Base-by-base conservation (phyloP, 2,113 vertebrate genomes). In the Oplegnathus fasciatus region DNA sequence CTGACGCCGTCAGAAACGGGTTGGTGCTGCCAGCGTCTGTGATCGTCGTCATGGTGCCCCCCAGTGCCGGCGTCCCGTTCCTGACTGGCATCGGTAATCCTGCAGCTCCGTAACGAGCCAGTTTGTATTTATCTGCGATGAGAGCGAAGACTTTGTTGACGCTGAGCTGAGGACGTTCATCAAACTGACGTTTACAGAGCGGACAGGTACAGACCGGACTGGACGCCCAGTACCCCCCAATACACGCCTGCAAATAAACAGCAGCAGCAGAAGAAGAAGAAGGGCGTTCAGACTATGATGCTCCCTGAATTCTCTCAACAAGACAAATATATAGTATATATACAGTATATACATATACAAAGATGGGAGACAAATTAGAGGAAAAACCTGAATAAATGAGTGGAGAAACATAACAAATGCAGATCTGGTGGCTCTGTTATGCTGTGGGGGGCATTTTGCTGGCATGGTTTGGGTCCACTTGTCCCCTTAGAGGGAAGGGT, bases 91-190 rank as follows among this genome's bases (percentile, higher is more conserved):
- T 0, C 0, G 70, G 65, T 0, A 57, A 4, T 61, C 67, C 84
- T 0, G 87, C 72, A 1, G 80, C 80, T 0, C 91, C 88, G 0
- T 94, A 96, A 0, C 44, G 93, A 0, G 85, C 48, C 58, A 60
- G 20, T 70, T 94, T 95, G 93, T 88, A 96, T 11, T 95, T 95
- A 2, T 95, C 83, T 0, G 95, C 48, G 61, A 96, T 96, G 67
- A 91, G 92, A 28, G 95, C 91, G 1, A 96, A 95, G 54, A 95
- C 94, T 4, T 83, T 92, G 91, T 96, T 96, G 86, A 96, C 92
- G 87, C 91, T 93, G 80, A 96, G 94, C 54, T 66, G 92, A 11
- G 96, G 96, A 10, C 94, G 93, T 10, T 94, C 94, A 0, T 88
- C 68, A 13, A 95, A 95, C 64, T 85, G 66, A 0, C 84, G 86